A percentile compares a stretch with the other conserved stretches of the same genome.
Evolutionary conservation across 2,888 invertebrate species (phyloP).

Genomic region (Sesia apiformis): DNA sequence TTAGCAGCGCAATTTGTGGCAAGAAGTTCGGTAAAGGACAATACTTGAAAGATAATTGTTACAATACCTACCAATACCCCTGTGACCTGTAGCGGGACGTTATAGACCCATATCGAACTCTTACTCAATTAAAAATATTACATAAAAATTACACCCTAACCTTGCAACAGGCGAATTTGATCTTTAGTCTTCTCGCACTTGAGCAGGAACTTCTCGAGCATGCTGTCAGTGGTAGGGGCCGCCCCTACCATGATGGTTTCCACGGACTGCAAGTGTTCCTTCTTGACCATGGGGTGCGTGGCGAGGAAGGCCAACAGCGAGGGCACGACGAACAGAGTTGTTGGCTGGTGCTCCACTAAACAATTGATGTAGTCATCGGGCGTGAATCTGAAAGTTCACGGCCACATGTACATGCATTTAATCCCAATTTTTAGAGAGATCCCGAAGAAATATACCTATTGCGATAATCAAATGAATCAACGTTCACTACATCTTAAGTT

Average conservation of each 20-base stretch:
- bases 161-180: slow-evolving; percentile 59
- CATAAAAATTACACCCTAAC: slow-evolving; percentile 17
- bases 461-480: too few species aligned
- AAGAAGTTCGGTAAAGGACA: too few species aligned
- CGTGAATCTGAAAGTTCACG: slow-evolving; percentile 68
- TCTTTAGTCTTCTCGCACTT: slow-evolving; percentile 72
- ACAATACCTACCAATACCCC: too few species aligned
- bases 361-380: slow-evolving; percentile 82
- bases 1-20: too few species aligned
- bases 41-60: too few species aligned
- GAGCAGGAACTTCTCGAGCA: slow-evolving; percentile 76
- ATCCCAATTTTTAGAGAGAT: too few species aligned
- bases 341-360: slow-evolving; percentile 75
- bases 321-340: slow-evolving; percentile 81
- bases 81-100: too few species aligned
- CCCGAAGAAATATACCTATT: too few species aligned
- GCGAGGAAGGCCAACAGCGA: slow-evolving; percentile 84
- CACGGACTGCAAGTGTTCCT: slow-evolving; percentile 78
- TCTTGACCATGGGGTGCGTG: slow-evolving; percentile 79
- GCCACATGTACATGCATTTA: neutral
- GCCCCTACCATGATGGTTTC: slow-evolving; percentile 81
- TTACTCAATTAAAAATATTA: too few species aligned
- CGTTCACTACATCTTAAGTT: too few species aligned
- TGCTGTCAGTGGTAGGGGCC: slow-evolving; percentile 80
- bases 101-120: too few species aligned